Conservation (phyloP, 2,888 invertebrate species). For the Molanna angustata region DNA sequence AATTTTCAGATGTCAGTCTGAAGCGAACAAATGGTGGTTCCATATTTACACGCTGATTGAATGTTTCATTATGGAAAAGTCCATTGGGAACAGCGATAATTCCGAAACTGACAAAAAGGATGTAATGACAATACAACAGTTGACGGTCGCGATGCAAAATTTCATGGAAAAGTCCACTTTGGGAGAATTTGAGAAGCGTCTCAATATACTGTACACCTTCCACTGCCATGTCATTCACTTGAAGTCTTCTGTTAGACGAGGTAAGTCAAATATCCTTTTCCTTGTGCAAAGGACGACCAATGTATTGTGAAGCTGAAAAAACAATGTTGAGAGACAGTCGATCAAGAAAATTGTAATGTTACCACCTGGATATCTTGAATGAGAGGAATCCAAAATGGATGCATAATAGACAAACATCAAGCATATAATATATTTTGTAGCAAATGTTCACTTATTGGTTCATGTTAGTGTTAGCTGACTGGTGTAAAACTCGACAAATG, state of each 20-base stretch:
- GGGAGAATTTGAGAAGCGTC: slow-evolving; percentile 77
- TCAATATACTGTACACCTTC: slow-evolving; percentile 76
- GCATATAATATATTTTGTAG: no score
- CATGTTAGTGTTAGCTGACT: no score
- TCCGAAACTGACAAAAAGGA: not conserved
- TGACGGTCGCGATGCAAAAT: slow-evolving; percentile 63
- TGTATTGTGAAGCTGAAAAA: no score
- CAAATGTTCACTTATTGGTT: no score
- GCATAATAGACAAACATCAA: no score
- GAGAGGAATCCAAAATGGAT: no score
- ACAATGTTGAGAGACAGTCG: no score
- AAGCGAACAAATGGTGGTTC: slow-evolving; percentile 88
- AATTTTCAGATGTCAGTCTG: slow-evolving; percentile 57
- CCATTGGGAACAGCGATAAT: slow-evolving; percentile 4
- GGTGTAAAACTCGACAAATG: no score
- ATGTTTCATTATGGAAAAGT: slow-evolving; percentile 49
- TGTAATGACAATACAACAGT: slow-evolving; percentile 29
- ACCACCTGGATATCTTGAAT: no score
- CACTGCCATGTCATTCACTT: slow-evolving; percentile 74
- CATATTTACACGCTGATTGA: slow-evolving; percentile 73
- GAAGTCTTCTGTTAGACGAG: slow-evolving; percentile 44
- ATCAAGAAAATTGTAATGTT: no score
- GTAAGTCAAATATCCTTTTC: no score
- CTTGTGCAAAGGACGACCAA: no score
- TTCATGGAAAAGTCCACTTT: slow-evolving; percentile 82